Percentiles rank a stretch among this genome's conserved stretches.
Conservation (phyloP, 2,888 invertebrate genomes). For the Clanis bilineata region DNA sequence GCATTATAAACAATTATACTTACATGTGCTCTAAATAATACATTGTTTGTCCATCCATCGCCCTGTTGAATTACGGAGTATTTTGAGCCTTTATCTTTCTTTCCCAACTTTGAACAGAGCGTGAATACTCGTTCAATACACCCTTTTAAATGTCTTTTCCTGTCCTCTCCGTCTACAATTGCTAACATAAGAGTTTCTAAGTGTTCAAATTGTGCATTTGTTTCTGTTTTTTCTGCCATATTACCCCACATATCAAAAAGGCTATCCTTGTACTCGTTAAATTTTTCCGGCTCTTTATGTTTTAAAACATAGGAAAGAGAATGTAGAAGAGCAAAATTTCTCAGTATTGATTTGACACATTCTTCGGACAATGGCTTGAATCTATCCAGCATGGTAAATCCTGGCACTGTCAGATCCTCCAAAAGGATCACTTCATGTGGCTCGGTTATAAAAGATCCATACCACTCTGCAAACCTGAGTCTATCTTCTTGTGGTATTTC, state of each 20-base stretch:
- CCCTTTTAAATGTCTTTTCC: neutral
- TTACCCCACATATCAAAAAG: too few species aligned
- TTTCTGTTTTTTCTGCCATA: neutral
- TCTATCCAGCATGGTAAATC: slow-evolving; percentile 41
- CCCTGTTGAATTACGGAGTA: slow-evolving; percentile 47
- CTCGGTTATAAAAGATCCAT: slow-evolving; percentile 35
- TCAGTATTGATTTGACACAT: slow-evolving; percentile 15
- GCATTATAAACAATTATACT: slow-evolving; percentile 14
- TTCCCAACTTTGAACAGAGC: neutral
- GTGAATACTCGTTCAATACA: neutral
- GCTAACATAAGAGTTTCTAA: neutral
- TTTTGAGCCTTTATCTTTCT: slow-evolving; percentile 31
- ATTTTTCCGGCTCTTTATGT: slow-evolving; percentile 13
- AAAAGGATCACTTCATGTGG: slow-evolving; percentile 47
- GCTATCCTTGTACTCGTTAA: slow-evolving; percentile 9
- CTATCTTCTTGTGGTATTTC: slow-evolving; percentile 36
- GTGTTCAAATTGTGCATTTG: neutral
- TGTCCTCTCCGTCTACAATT: neutral
- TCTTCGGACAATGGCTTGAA: too few species aligned
- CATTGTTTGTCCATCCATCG: slow-evolving; percentile 54
- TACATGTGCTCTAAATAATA: slow-evolving; percentile 45
- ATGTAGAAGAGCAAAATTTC: slow-evolving; percentile 28
- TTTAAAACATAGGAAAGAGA: slow-evolving; percentile 25
- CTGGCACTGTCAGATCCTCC: slow-evolving; percentile 41
- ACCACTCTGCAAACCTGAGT: slow-evolving; percentile 40